Percentiles rank a stretch among this genome's conserved stretches.
Conservation (phyloP, 2,888 invertebrate genomes). For the Melanargia galathea region DNA sequence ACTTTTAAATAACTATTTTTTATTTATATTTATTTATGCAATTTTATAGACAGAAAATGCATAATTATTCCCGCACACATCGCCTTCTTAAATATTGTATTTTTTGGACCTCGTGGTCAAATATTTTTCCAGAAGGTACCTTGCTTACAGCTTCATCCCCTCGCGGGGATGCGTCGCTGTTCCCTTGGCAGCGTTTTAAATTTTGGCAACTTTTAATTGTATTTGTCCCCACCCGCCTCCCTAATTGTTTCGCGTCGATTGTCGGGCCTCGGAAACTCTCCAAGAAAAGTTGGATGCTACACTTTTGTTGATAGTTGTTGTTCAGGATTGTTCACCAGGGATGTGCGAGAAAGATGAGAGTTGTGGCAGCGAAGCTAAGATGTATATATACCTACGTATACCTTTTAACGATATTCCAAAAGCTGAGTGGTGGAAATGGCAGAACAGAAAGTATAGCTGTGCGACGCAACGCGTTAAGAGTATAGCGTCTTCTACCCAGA, state of each 20-base stretch:
- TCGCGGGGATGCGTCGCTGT: background rate
- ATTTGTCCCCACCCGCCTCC: constrained; percentile 38
- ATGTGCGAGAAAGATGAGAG: background rate
- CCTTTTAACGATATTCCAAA: too few relatives aligned
- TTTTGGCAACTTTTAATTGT: constrained; percentile 46
- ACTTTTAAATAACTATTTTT: too few relatives aligned
- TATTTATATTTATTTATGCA: too few relatives aligned
- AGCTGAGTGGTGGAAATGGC: too few relatives aligned
- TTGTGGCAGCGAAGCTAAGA: background rate
- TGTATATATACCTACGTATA: background rate
- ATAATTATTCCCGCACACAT: too few relatives aligned
- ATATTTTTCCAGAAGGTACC: background rate
- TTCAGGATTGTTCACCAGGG: constrained; percentile 24
- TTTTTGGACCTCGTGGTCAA: background rate
- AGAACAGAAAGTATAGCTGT: too few relatives aligned
- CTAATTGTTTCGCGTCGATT: constrained; percentile 39
- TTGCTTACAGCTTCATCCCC: background rate
- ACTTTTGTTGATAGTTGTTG: constrained; percentile 39
- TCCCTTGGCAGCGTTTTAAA: constrained; percentile 37
- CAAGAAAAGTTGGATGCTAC: constrained; percentile 35
- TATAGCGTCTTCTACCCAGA: too few relatives aligned
- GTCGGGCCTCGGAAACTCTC: constrained; percentile 29
- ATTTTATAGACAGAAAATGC: too few relatives aligned
- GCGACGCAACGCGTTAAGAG: too few relatives aligned
- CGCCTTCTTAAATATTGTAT: too few relatives aligned